Evolutionary conservation across 2,797 vertebrate genomes (phyloP).

Genomic region (Enteromius trimaculatus): DNA sequence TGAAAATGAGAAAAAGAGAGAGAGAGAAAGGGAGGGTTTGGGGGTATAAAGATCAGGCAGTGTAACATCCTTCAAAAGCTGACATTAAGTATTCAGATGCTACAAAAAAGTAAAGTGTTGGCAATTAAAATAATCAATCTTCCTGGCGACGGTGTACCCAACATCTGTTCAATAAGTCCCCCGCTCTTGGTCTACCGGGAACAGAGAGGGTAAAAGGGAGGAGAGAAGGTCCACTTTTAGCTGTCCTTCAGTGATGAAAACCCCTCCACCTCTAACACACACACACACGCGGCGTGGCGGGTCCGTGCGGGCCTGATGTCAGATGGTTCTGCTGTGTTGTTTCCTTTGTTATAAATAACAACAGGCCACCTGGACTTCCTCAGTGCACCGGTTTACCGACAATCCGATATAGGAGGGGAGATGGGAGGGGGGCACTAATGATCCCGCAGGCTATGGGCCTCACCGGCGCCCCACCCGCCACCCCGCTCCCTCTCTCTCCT

Average conservation of each 20-base stretch:
- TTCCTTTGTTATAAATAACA: constrained; percentile 99
- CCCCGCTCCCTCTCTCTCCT: constrained; percentile 62
- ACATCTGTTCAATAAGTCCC: constrained; percentile 98
- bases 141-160: constrained; percentile 86
- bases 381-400: constrained; percentile 62
- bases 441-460: constrained; percentile 77
- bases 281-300: constrained; percentile 54
- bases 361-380: constrained; percentile 83
- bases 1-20: constrained; percentile 26
- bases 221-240: constrained; percentile 85
- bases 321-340: constrained; percentile 89
- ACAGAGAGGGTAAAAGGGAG: constrained; percentile 71
- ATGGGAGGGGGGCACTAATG: constrained; percentile 73
- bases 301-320: constrained; percentile 87
- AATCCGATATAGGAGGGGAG: constrained; percentile 58
- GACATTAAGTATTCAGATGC: constrained; percentile 97
- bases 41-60: constrained; percentile 65
- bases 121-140: constrained; percentile 99
- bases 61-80: constrained; percentile 91
- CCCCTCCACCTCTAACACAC: constrained; percentile 61
- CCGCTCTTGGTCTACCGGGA: constrained; percentile 80
- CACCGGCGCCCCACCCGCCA: constrained; percentile 43
- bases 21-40: constrained; percentile 49
- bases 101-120: constrained; percentile 77
- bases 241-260: constrained; percentile 93